Percentiles rank a stretch among this genome's conserved stretches.
Evolutionary conservation across 1,140 invertebrate species (phyloP).

Genomic region (Popillia japonica): DNA sequence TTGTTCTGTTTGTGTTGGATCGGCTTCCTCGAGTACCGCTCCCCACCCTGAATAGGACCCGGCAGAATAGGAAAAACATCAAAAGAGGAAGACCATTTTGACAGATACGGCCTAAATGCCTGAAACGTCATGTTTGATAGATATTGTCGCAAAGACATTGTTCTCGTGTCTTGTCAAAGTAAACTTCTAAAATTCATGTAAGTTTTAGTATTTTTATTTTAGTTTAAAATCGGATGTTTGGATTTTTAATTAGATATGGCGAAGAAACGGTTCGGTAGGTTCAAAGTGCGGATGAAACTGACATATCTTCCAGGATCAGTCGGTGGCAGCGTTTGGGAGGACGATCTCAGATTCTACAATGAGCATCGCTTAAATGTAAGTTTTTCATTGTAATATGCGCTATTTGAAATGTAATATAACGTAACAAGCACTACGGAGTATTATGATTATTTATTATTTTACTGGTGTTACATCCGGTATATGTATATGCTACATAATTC

Average conservation of each 20-base stretch:
- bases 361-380: slow-evolving; percentile 53
- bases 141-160: not conserved
- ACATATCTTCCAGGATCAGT: slow-evolving; percentile 49
- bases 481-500: no score
- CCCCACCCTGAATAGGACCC: no score
- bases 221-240: not conserved
- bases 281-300: slow-evolving; percentile 46
- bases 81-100: not conserved
- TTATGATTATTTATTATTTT: no score
- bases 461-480: no score
- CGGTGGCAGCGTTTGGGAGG: slow-evolving; percentile 17
- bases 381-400: no score
- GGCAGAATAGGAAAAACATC: not conserved
- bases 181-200: not conserved
- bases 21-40: not conserved
- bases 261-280: not conserved
- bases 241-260: not conserved
- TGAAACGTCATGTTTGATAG: slow-evolving; percentile 1
- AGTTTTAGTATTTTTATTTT: not conserved
- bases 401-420: no score
- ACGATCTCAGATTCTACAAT: slow-evolving; percentile 54
- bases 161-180: not conserved
- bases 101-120: not conserved
- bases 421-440: no score
- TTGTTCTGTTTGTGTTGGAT: not conserved